Base-by-base conservation (phyloP, 2,113 vertebrate species). In the Ptilonorhynchus violaceus region DNA sequence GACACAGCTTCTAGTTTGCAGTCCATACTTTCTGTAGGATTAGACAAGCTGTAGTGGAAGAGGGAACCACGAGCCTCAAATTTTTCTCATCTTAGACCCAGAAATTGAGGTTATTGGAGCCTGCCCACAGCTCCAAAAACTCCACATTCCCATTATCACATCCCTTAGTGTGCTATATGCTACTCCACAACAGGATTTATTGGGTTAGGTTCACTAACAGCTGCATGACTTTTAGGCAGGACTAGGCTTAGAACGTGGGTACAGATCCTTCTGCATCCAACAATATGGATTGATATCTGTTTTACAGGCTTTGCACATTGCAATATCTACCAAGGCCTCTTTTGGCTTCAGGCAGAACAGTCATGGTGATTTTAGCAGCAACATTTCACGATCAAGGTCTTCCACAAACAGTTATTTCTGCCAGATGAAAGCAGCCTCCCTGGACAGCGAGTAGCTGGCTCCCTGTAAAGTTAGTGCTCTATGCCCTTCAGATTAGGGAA, bases 401-500 rank as follows among this genome's bases (percentile, higher is more conserved):
- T 91, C 66, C 62, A 86, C 53, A 78, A 50, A 53, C 53, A 73
- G 75, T 41, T 78, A 44, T n/a, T 69, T 66, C 69, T 83, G 41
- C 18, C 60, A 88, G 74, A 85, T 85, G 52, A 92, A 93, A 85
- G 85, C 58, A 89, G 39, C 21, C 46, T 85, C 84, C 81, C 89
- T 35, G 77, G 47, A 79, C 89, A 82, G 69, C 3, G 3, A 93
- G 56, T n/a, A 89, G 56, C 91, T 41, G 44, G 23, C 41, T 92
- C 28, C 58, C 69, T 75, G 46, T 41, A 88, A 86, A 86, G 28
- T 69, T 49, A 69, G 25, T 35, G 69, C 67, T 88, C 90, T 42
- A 50, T 37, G 41, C n/a, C 78, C 83, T 91, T 84, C 79, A 84
- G 68, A 94, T 95, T 59, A 89, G 21, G 56, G 47, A 74, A 95